Base-by-base conservation (phyloP, 2,113 vertebrate genomes). In the Trichechus manatus region DNA sequence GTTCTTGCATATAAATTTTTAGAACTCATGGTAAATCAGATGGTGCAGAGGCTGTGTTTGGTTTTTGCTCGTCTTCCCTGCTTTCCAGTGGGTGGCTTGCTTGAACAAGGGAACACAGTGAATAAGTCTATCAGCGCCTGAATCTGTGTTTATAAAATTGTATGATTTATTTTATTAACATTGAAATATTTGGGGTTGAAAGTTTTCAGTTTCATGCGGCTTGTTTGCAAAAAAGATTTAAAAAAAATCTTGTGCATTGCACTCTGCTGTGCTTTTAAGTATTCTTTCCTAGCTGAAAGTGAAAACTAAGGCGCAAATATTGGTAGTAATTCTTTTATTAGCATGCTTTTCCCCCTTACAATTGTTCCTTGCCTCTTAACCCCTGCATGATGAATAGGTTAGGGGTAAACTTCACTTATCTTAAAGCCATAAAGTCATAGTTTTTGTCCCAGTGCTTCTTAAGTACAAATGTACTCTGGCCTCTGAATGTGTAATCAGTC, bases 1-100 rank as follows among this genome's bases (percentile, higher is more conserved):
- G 83, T 93, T 96, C 27, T 72, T 97, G 59, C 82, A 93, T 94
- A 89, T 81, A 77, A 66, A 92, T 94, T 89, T 89, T 86, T 93
- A 87, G 96, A 97, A 87, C 70, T 70, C 68, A 9, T 75, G 88
- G 44, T 88, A 94, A 96, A 84, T 96, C 94, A 97, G 96, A 96
- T 96, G 95, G 75, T 94, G 80, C 89, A 96, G 94, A 94, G 91
- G 93, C 89, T 87, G 89, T 87, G 89, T 36, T 95, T 47, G 31
- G n/a, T 39, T 64, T 89, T 75, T 9, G 7, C 61, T 39, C 0
- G 7, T 93, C 77, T 87, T 83, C 80, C 25, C 59, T 87, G 15
- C 94, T 95, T 96, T 97, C 68, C 17, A 77, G 95, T 96, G 93
- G 78, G 91, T 91, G 91, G 82, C 39, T 97, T 94, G 17, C 86